phyloP scores from a whole-genome alignment of 2,113 vertebrate genomes.

The Hiodon tergisus region DNA sequence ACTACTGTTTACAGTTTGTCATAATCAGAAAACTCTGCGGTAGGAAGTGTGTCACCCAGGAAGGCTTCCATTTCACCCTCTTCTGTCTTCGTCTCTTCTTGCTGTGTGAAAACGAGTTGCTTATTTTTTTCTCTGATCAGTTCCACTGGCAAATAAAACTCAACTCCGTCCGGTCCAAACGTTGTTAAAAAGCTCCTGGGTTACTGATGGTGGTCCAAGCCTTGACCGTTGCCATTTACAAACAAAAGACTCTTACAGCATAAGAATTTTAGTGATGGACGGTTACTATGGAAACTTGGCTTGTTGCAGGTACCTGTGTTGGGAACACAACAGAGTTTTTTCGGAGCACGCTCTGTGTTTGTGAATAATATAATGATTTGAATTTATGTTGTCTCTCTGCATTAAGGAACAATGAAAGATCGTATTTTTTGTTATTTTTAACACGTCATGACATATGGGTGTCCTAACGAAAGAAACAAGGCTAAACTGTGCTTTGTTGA shows the following conservation, averaged over 20 bases:
- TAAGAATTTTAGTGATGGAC: not conserved
- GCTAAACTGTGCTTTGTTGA: too few species aligned
- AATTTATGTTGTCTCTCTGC: too few species aligned
- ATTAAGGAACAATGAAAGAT: too few species aligned
- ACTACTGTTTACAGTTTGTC: not conserved
- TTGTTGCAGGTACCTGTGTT: not conserved
- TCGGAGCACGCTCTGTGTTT: not conserved
- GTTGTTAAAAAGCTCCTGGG: not conserved
- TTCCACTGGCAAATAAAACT: not conserved
- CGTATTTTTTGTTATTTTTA: too few species aligned
- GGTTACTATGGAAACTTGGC: not conserved
- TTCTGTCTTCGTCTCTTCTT: not conserved
- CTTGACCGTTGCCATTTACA: not conserved
- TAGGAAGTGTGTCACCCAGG: not conserved
- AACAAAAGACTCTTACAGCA: constrained; percentile 2
- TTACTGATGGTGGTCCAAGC: not conserved
- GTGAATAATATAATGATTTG: not conserved
- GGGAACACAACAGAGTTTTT: not conserved
- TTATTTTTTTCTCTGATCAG: not conserved
- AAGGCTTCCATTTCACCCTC: not conserved
- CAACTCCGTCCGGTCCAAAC: too few species aligned
- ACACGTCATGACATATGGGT: too few species aligned
- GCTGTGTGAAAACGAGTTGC: not conserved
- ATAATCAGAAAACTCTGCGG: not conserved
- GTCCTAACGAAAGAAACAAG: too few species aligned